Evolutionary conservation across 2,797 vertebrate species (phyloP).

Genomic region (Sternarchorhynchus goeldii): DNA sequence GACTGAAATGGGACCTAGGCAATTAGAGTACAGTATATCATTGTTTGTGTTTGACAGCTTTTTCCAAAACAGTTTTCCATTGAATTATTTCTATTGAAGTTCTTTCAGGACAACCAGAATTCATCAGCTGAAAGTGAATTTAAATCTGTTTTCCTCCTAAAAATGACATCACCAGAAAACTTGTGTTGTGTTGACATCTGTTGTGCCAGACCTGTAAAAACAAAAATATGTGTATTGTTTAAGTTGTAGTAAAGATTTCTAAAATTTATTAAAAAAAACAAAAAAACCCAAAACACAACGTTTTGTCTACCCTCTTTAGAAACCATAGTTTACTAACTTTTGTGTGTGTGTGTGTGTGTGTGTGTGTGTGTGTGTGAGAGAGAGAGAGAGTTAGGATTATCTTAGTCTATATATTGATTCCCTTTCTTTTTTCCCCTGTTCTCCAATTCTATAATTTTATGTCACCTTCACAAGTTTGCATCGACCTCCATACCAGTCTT

Average conservation of each 20-base stretch:
- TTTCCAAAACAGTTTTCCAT: slow-evolving; percentile 60
- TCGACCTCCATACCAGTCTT: neutral
- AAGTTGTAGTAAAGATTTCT: slow-evolving; percentile 50
- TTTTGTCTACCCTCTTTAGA: neutral
- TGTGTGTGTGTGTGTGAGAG: too few species aligned
- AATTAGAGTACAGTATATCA: slow-evolving; percentile 73
- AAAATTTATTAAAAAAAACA: neutral
- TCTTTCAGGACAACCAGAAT: slow-evolving; percentile 60
- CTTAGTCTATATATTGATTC: neutral
- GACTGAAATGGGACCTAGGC: slow-evolving; percentile 60
- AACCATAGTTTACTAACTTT: neutral
- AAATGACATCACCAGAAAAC: slow-evolving; percentile 52
- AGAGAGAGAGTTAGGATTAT: too few species aligned
- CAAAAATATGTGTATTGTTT: slow-evolving; percentile 46
- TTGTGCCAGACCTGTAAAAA: slow-evolving; percentile 47
- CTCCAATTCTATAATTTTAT: slow-evolving; percentile 11
- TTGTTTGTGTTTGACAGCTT: slow-evolving; percentile 72
- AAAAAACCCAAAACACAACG: too few species aligned
- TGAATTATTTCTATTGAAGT: slow-evolving; percentile 56
- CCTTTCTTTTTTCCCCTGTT: neutral
- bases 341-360: neutral
- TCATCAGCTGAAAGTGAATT: slow-evolving; percentile 59
- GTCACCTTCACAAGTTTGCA: slow-evolving; percentile 7
- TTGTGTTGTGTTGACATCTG: slow-evolving; percentile 51
- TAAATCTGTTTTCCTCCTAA: slow-evolving; percentile 42